Percentiles rank a stretch among this genome's conserved stretches.
phyloP scores from a whole-genome alignment of 2,797 vertebrate genomes.

The Atherinosoma microstoma region DNA sequence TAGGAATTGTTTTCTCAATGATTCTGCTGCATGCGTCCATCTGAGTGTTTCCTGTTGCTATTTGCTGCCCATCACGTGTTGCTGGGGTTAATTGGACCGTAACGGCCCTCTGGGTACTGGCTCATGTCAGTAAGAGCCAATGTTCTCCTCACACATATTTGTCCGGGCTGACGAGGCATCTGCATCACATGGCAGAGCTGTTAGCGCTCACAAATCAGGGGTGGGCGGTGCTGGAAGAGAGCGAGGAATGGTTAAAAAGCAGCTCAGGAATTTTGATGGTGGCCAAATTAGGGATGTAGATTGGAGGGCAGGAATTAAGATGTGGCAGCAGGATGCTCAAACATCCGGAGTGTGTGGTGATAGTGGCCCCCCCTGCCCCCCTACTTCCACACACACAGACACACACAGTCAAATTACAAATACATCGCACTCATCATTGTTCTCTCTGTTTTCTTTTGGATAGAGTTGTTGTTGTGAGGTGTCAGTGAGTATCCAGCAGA shows the following conservation, averaged over 20 bases:
- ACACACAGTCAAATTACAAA: background rate
- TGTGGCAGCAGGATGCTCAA: slow-evolving; percentile 31
- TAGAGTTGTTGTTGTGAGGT: slow-evolving; percentile 85
- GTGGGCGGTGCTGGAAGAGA: slow-evolving; percentile 39
- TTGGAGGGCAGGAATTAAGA: slow-evolving; percentile 60
- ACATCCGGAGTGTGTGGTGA: slow-evolving; percentile 46
- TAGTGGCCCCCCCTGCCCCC: background rate
- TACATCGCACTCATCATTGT: slow-evolving; percentile 41
- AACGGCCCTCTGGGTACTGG: slow-evolving; percentile 14
- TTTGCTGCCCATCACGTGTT: slow-evolving; percentile 4
- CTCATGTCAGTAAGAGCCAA: slow-evolving; percentile 16
- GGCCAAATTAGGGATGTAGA: slow-evolving; percentile 55
- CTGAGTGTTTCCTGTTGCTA: slow-evolving; percentile 13
- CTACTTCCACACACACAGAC: background rate
- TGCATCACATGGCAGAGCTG: slow-evolving; percentile 41
- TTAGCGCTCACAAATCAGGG: slow-evolving; percentile 30
- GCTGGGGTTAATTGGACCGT: slow-evolving; percentile 1
- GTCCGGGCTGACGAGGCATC: slow-evolving; percentile 22
- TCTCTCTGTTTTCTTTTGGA: slow-evolving; percentile 69
- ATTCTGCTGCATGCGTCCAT: slow-evolving; percentile 2
- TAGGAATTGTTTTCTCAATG: background rate
- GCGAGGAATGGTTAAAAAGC: slow-evolving; percentile 53
- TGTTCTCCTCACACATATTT: slow-evolving; percentile 43
- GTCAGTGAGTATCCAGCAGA: slow-evolving; percentile 84
- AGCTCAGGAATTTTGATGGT: slow-evolving; percentile 62